Evolutionary conservation across 2,113 vertebrate species (phyloP), one percentile per base, ranked within the genome.

Genomic region (Phrynosoma platyrhinos): DNA sequence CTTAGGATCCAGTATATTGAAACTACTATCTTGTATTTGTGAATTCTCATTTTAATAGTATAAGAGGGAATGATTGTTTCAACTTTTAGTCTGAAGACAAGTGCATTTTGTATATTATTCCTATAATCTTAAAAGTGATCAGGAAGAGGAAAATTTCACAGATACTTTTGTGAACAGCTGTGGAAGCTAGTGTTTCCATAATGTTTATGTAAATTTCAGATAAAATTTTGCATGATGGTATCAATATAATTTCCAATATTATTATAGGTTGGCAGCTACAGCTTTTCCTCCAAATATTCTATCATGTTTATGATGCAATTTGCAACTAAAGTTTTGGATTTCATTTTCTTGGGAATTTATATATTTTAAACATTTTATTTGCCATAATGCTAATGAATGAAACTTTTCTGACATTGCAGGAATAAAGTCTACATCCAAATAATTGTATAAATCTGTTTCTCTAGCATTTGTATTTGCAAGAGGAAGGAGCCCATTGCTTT

Each of bases 401-500:
- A 91, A 53, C 7, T 85, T 91, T 92, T n/a, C 68, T 88, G n/a
- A 79, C 91, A 55, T 86, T 86, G 89, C 86, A 81, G 92, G 80
- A 47, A 81, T 72, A 47, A 21, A n/a, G 32, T 25, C 40, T 89
- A 88, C 91, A 92, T 93, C 76, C 62, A 72, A 83, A 91, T 62
- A 62, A 75, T n/a, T 81, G 30, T 9, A 5, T 36, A 53, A 75
- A 90, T 91, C 62, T 86, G 64, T 7, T 66, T 82, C 64, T 36
- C 66, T 82, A 36, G 58, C 32, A 40, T 66, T 81, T 82, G 40
- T 82, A 58, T 66, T 66, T 36, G n/a, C 12, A 82, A 66, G 20
- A 58, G 90, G 72, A 64, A 77, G 55, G 76, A 92, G 86, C 23
- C 21, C 32, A 66, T 64, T 32, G 21, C 58, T 25, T 36, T 21